These are phyloP conservation scores for Irena cyanogastra DNA, from an alignment of 2,113 vertebrate species.

Conservation along the genomic window DNA sequence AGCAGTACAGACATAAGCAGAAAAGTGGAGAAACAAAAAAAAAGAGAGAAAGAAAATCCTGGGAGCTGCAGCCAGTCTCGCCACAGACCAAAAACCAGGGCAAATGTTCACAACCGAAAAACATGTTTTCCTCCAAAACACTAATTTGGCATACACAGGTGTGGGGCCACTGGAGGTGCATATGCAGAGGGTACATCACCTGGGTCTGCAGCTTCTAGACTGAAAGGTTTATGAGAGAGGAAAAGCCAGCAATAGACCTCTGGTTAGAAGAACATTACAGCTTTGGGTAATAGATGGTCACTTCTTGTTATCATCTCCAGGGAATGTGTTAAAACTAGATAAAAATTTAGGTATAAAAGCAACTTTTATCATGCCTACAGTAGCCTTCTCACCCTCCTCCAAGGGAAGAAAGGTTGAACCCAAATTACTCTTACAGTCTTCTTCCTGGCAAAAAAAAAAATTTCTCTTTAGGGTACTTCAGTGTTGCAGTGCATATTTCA, in stretches of 20 bases:
- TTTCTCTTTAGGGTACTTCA: neutral
- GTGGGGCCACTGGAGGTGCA: neutral
- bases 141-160: rapidly evolving
- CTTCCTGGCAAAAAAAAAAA: neutral
- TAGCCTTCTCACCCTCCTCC: neutral
- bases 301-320: neutral
- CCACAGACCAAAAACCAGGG: neutral
- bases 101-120: neutral
- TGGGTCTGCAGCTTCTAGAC: neutral
- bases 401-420: neutral
- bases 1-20: neutral
- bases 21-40: neutral
- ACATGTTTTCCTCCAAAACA: neutral
- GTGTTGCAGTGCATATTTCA: neutral
- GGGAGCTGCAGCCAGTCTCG: neutral
- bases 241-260: neutral
- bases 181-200: neutral
- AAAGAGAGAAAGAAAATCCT: neutral
- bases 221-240: neutral
- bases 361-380: neutral
- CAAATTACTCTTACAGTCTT: neutral
- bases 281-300: neutral
- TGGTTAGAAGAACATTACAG: neutral
- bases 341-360: neutral
- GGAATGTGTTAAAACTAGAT: neutral